Base-by-base conservation (phyloP, 2,113 vertebrate species). In the Dicaeum eximium region DNA sequence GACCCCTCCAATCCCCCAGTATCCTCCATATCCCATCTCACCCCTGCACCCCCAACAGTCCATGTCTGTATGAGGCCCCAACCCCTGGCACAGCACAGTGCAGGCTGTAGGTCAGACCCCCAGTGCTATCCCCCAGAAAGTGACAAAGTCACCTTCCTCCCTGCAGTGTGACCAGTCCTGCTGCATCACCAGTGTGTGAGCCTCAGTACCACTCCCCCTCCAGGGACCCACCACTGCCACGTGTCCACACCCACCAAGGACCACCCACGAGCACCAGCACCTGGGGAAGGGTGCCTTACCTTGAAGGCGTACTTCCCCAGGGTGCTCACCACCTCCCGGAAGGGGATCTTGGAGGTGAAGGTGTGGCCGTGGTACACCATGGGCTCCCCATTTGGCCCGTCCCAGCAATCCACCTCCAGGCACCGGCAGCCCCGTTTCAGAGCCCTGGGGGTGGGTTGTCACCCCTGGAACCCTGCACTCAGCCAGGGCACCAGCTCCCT, bases 321-420 rank as follows among this genome's bases (percentile, higher is more conserved):
- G 10, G 98, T 98, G 31, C 97, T 96, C 88, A 99, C 95, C 6
- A 99, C 98, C 37, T 99, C 99, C 96, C 97, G 98, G 95, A 99
- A 99, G 31, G 98, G 98, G 94, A 99, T 99, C 94, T 99, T 99
- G 70, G 99, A 99, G 30, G 99, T 99, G 81, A 99, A 96, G 11
- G 99, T 99, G 96, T 99, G 98, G 70, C 99, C 99, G 0, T 99
- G 99, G 91, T 99, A 99, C 71, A 99, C 99, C 5, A 99, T 93
- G 5, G 99, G 99, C 83, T 99, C 99, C 74, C 98, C 99, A 2
- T 97, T 98, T 4, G 98, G 97, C 80, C 99, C 99, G 8, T 99
- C 99, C 99, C 99, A 99, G 93, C 98, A 98, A 95, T 99, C 99
- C 92, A 99, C 98, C 94, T 99, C 99, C 38, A 99, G 98, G 48